These are phyloP conservation scores for Alsophila aescularia DNA, from an alignment of 2,888 invertebrate genomes.

Conservation along the genomic window DNA sequence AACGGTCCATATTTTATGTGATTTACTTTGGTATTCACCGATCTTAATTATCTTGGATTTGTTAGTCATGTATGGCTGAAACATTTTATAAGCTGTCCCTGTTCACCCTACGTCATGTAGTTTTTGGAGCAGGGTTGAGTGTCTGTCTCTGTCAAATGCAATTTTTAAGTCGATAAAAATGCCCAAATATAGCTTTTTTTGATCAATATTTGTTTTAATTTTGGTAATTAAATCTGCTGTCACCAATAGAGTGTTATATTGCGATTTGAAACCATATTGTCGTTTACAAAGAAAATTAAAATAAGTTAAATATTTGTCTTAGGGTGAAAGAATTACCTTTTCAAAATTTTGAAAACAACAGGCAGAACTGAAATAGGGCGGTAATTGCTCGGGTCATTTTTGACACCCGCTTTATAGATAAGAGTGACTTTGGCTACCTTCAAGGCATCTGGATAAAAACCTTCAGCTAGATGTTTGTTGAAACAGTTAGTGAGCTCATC, in stretches of 20 bases:
- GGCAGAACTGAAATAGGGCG: too few species aligned
- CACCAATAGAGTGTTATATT: not conserved
- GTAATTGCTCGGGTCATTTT: too few species aligned
- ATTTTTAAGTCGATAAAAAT: slow-evolving; percentile 1
- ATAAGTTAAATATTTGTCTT: not conserved
- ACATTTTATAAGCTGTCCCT: not conserved
- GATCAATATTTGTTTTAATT: not conserved
- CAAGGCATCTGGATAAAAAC: too few species aligned
- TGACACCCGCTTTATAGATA: too few species aligned
- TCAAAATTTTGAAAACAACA: too few species aligned
- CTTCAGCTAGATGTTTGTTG: too few species aligned
- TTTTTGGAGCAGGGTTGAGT: not conserved
- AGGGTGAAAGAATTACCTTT: too few species aligned
- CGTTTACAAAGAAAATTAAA: not conserved
- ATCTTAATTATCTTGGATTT: not conserved
- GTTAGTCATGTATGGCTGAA: not conserved
- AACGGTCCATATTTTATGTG: not conserved
- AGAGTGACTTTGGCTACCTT: too few species aligned
- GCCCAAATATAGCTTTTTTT: not conserved
- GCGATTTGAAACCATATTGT: not conserved
- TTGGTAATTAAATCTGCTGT: not conserved
- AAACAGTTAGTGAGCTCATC: too few species aligned
- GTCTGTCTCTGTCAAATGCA: not conserved
- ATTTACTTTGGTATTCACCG: not conserved
- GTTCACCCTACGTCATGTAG: not conserved